Evolutionary conservation across 2,888 invertebrate species (phyloP).

Genomic region (Julus scanicus): DNA sequence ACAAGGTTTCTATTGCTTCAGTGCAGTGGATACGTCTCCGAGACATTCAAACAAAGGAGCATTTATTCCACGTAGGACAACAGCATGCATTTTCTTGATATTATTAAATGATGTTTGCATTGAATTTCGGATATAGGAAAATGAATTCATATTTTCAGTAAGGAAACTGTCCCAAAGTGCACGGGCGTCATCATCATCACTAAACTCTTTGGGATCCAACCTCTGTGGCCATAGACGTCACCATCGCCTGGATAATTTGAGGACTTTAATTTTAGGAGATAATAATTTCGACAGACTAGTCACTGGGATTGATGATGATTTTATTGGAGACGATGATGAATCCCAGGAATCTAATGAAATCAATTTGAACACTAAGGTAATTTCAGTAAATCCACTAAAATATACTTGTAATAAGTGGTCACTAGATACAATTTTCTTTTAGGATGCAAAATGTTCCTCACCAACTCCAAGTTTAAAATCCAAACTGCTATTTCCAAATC

Average conservation of each 20-base stretch:
- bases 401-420: no score
- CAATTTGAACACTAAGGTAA: conserved; percentile 55
- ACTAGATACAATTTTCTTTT: neutral
- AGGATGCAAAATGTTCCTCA: conserved; percentile 57
- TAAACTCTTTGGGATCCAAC: conserved; percentile 53
- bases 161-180: conserved; percentile 55
- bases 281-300: conserved; percentile 81
- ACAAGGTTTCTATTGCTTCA: conserved; percentile 53
- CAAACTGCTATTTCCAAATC: conserved; percentile 87
- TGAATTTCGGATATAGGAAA: neutral
- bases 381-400: neutral
- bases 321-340: conserved; percentile 57
- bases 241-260: conserved; percentile 80
- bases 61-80: conserved; percentile 47
- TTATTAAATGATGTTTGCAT: neutral
- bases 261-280: conserved; percentile 85
- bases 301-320: conserved; percentile 57
- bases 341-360: conserved; percentile 59
- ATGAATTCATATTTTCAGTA: conserved; percentile 51
- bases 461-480: conserved; percentile 62
- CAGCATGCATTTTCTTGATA: neutral
- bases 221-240: conserved; percentile 84
- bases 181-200: conserved; percentile 57
- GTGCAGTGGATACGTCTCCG: conserved; percentile 47
- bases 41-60: conserved; percentile 49